Evolutionary conservation across 1,140 invertebrate genomes (phyloP).

Genomic region (Cherax destructor): DNA sequence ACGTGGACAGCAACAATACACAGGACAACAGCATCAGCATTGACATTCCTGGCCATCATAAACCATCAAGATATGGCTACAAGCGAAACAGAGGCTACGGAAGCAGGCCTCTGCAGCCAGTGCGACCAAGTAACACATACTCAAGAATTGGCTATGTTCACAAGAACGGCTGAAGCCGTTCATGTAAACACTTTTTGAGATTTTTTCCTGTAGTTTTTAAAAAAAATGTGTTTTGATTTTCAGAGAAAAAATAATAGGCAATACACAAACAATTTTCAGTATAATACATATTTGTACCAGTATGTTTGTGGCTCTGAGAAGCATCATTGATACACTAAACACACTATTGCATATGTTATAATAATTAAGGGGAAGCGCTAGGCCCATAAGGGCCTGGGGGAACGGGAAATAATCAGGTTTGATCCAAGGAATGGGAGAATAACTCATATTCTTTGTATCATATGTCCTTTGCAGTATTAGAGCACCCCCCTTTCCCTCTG

Average conservation of each 20-base stretch:
- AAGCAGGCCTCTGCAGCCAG: background rate
- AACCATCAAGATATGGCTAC: constrained; percentile 17
- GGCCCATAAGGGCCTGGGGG: too few species aligned
- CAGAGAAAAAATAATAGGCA: background rate
- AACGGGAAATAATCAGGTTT: too few species aligned
- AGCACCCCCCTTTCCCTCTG: too few species aligned
- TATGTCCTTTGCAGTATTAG: too few species aligned
- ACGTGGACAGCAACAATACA: background rate
- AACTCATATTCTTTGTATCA: too few species aligned
- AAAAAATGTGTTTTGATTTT: background rate
- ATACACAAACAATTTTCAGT: background rate
- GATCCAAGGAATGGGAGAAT: too few species aligned
- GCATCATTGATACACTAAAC: background rate
- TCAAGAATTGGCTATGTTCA: background rate
- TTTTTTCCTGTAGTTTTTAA: background rate
- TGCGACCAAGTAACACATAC: background rate
- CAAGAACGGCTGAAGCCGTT: background rate
- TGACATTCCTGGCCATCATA: background rate
- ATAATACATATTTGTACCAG: background rate
- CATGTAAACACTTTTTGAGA: background rate
- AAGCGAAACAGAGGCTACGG: background rate
- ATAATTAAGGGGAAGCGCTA: too few species aligned
- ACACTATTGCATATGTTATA: too few species aligned
- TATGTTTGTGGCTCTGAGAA: background rate
- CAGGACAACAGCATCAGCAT: background rate